These are phyloP conservation scores for Cyphomyrmex costatus DNA, from an alignment of 1,140 invertebrate genomes.

Conservation along the genomic window DNA sequence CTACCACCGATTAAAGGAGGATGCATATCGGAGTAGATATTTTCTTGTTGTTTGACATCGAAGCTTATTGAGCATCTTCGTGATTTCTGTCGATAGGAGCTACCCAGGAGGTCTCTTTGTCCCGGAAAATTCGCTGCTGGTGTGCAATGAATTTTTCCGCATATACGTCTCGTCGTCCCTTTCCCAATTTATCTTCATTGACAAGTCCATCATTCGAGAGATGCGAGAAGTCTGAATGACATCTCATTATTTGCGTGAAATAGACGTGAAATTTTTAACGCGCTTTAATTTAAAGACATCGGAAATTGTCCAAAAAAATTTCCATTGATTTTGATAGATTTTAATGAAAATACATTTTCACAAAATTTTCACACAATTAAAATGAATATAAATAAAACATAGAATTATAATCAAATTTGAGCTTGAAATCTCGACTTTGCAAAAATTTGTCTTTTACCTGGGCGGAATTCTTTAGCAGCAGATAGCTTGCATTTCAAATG, in stretches of 20 bases:
- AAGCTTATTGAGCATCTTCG: slow-evolving; percentile 55
- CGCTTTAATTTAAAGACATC: slow-evolving; percentile 14
- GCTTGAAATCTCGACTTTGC: slow-evolving; percentile 36
- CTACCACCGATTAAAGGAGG: not conserved
- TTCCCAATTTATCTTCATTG: slow-evolving; percentile 31
- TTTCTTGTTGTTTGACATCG: slow-evolving; percentile 1
- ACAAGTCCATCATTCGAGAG: not conserved
- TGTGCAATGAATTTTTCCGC: slow-evolving; percentile 65
- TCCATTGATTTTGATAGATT: not conserved
- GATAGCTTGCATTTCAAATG: not conserved
- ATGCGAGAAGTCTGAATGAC: slow-evolving; percentile 7
- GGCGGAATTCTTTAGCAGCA: not conserved
- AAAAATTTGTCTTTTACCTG: slow-evolving; percentile 30
- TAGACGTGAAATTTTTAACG: slow-evolving; percentile 14
- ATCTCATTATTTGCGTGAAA: slow-evolving; percentile 38
- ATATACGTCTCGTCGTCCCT: slow-evolving; percentile 33
- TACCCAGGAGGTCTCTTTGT: slow-evolving; percentile 55
- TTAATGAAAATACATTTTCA: not conserved
- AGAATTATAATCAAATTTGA: slow-evolving; percentile 43
- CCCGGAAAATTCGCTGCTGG: slow-evolving; percentile 49
- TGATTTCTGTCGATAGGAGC: slow-evolving; percentile 52
- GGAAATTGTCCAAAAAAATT: not conserved
- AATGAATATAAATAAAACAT: not conserved
- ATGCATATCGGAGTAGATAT: not conserved
- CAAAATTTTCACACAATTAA: not conserved